Conservation (phyloP, 2,888 invertebrate genomes). For the Dichetophora obliterata region DNA sequence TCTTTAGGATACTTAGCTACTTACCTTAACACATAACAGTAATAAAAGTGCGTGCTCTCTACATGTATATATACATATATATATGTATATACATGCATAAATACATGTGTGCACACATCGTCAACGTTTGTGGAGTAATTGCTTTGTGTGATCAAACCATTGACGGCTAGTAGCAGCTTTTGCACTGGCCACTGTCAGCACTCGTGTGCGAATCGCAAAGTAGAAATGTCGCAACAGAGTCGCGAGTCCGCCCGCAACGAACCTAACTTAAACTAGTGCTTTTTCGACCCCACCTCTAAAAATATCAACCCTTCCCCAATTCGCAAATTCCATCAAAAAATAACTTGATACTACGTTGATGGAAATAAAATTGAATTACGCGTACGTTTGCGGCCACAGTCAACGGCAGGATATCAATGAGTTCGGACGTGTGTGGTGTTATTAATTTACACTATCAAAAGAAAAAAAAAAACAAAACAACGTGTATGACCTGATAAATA, state of each 20-base stretch:
- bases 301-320: conserved; percentile 47
- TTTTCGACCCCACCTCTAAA: conserved; percentile 43
- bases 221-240: conserved; percentile 46
- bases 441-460: neutral
- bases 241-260: conserved; percentile 49
- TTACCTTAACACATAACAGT: conserved; percentile 18
- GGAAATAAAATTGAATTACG: conserved; percentile 66
- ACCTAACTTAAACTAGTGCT: conserved; percentile 7
- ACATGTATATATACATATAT: conserved; percentile 40
- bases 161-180: conserved; percentile 47
- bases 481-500: neutral
- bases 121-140: conserved; percentile 37
- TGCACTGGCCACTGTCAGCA: conserved; percentile 46
- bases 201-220: conserved; percentile 50
- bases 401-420: conserved; percentile 56
- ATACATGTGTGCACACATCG: conserved; percentile 49
- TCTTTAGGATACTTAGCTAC: conserved; percentile 7
- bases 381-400: conserved; percentile 61
- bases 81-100: conserved; percentile 47
- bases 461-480: conserved; percentile 26
- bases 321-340: conserved; percentile 42
- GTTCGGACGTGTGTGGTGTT: conserved; percentile 52
- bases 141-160: conserved; percentile 32
- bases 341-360: neutral
- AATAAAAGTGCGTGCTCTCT: conserved; percentile 21